These are phyloP conservation scores for Columbina picui DNA, from an alignment of 2,113 vertebrate species.

Conservation along the genomic window DNA sequence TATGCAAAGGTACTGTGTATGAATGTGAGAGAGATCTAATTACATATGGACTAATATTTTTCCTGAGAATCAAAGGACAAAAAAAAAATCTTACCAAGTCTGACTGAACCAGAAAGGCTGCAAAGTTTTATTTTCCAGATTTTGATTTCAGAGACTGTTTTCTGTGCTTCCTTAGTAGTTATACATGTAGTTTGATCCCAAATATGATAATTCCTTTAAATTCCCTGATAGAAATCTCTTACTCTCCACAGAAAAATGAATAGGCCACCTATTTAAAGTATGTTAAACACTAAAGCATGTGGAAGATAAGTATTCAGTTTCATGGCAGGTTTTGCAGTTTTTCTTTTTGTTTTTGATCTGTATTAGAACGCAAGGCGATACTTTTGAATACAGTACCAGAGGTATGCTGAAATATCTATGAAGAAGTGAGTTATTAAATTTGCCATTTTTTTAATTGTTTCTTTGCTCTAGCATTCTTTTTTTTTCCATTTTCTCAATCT, in stretches of 20 bases:
- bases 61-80: neutral
- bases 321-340: neutral
- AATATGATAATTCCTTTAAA: neutral
- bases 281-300: neutral
- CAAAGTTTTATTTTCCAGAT: neutral
- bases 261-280: neutral
- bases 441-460: rapidly evolving
- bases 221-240: neutral
- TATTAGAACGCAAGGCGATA: neutral
- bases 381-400: neutral
- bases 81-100: neutral
- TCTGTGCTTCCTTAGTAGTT: neutral
- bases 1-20: neutral
- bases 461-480: neutral
- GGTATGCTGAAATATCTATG: neutral
- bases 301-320: neutral
- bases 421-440: neutral
- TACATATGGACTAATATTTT: neutral
- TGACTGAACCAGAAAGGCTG: neutral
- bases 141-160: neutral
- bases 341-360: neutral
- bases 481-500: neutral
- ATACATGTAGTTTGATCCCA: neutral
- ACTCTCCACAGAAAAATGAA: neutral
- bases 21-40: neutral